Evolutionary conservation across 2,797 vertebrate species (phyloP), one percentile per base, ranked within the genome.

Genomic region (Myioborus miniatus): DNA sequence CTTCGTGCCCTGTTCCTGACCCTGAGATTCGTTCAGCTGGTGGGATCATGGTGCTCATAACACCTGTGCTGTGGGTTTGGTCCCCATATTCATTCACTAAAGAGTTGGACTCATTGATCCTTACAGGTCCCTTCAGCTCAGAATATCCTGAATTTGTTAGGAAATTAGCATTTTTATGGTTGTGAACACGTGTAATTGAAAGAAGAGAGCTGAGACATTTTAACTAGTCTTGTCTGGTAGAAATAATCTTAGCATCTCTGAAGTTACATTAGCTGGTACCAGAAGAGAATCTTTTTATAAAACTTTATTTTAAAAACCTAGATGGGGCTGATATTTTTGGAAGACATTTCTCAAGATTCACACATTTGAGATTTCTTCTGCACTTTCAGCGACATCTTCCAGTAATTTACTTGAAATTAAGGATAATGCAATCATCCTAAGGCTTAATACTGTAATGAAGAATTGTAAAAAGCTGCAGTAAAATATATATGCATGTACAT

Each of bases 351-450:
- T 79, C 22, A 49, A 49, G 50, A 6, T 81, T 91, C 39, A 74
- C 9, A 60, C 2, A 34, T 76, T 84, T 67, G 15, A 26, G 23
- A 75, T 62, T 88, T 74, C 24, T 89, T 92, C n/a, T 59, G 14
- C 10, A 44, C 14, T 79, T 72, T 53, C 68, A 58, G 43, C 30
- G 14, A 29, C 26, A 86, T 87, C 39, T 32, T 81, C 44, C 43
- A 84, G 87, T 81, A 39, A 65, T 78, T 90, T 84, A 70, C 9
- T 49, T 76, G 11, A 32, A 94, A 82, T 49, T 4, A 77, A 71
- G 24, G 30, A 34, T 65, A 84, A 62, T 65, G 14, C 8, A 62
- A 24, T 72, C 12, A 12, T 50, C 26, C 29, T 83, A 47, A 76
- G 9, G 24, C 29, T 60, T 15, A 67, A 19, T 47, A 55, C 5